These are phyloP conservation scores for Epizoanthus illoricatus DNA, from an alignment of 92 coral and sea anemone species.

Conservation along the genomic window DNA sequence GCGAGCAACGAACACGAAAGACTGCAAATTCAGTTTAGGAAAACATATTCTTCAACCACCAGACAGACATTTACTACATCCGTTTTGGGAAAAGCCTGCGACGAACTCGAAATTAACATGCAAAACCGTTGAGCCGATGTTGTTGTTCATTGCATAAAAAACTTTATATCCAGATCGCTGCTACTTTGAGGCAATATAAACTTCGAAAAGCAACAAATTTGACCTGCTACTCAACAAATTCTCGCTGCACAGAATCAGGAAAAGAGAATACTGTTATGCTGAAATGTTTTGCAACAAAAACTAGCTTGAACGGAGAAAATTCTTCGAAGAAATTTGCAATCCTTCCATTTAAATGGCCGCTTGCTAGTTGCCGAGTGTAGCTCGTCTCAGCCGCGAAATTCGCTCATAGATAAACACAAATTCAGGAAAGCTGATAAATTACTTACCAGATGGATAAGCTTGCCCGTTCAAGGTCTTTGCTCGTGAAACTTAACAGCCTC, in stretches of 20 bases:
- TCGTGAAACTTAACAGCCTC: conserved; percentile 23
- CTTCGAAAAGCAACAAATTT: too few species aligned
- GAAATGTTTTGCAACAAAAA: background rate
- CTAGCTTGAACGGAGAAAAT: background rate
- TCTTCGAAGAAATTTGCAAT: background rate
- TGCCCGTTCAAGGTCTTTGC: conserved; percentile 25
- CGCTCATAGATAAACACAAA: background rate
- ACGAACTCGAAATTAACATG: too few species aligned
- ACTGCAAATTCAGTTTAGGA: background rate
- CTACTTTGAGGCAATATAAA: too few species aligned
- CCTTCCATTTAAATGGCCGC: conserved; percentile 38
- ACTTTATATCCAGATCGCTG: too few species aligned
- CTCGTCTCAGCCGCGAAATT: background rate
- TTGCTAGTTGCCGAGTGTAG: background rate
- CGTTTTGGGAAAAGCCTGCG: background rate
- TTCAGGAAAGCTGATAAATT: background rate
- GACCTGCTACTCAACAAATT: too few species aligned
- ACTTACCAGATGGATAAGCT: conserved; percentile 21
- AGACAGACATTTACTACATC: background rate
- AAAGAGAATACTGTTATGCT: background rate
- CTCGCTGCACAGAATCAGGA: background rate
- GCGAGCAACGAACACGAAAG: background rate
- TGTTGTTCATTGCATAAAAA: too few species aligned
- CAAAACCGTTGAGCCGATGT: background rate
- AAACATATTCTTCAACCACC: background rate